These are phyloP conservation scores for Deroplatys truncata DNA, from an alignment of 2,888 invertebrate species.

Conservation along the genomic window DNA sequence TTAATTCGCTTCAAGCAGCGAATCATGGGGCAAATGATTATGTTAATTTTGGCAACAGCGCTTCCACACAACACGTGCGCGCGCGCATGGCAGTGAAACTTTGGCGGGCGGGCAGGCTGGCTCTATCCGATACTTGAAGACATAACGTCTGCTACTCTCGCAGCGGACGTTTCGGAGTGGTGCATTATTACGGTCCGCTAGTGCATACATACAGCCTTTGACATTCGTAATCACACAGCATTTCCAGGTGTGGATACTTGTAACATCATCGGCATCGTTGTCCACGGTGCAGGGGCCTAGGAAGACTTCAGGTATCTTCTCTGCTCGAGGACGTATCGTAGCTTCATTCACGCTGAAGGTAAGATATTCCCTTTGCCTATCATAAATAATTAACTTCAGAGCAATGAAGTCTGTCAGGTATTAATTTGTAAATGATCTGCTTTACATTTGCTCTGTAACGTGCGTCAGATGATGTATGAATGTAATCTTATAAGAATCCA, in stretches of 20 bases:
- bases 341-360: not conserved
- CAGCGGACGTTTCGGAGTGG: not conserved
- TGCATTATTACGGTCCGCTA: not conserved
- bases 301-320: not conserved
- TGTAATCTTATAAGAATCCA: no score
- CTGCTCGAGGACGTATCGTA: not conserved
- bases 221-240: not conserved
- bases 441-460: no score
- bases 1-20: not conserved
- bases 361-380: not conserved
- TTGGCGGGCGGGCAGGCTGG: conserved; percentile 2
- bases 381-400: no score
- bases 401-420: no score
- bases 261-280: not conserved
- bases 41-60: conserved; percentile 10
- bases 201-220: not conserved
- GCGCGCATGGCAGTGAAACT: conserved; percentile 14
- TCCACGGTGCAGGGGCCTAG: not conserved
- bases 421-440: no score
- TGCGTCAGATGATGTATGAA: no score
- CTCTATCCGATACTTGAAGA: not conserved
- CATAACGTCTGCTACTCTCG: conserved; percentile 4
- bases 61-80: conserved; percentile 1
- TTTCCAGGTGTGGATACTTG: not conserved
- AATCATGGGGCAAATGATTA: not conserved